Evolutionary conservation across 1,140 invertebrate species (phyloP), one percentile per base, ranked within the genome.

Genomic region (Notospermus geniculatus): DNA sequence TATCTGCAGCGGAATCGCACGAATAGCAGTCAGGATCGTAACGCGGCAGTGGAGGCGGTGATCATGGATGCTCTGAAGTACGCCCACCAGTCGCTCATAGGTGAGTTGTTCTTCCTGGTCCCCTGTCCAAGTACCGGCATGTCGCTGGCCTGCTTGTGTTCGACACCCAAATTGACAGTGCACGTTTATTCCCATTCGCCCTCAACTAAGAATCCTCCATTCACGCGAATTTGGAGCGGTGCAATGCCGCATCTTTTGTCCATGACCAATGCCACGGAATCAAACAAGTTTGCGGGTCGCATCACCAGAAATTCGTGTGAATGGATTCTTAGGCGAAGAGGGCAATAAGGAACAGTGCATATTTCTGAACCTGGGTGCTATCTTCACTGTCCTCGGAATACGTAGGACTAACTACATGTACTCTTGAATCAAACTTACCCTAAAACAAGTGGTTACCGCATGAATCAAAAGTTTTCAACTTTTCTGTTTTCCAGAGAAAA

Each of bases 51-150:
- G 25, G 71, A 79, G 46, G 75, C 74, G 69, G 77, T 80, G 22
- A 68, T 80, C 13, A 78, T 77, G 77, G 79, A 80, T 70, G 77
- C 77, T 25, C 63, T 80, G 13, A 70, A 73, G 46, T 76, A 74
- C 62, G 78, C 78, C 55, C 79, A 80, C 59, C 69, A 70, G 54
- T 74, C 73, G 46, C 65, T 80, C 36, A 79, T 80, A 59, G 77
- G 77, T 78, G 61, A 77, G 76, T 67, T 52, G 11, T 17, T 22
- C 22, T 23, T 53, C n/a, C n/a, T n/a, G n/a, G n/a, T n/a, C 9
- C 43, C 43, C 43, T 19, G 43, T 46, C 43, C 43, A 46, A 23
- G n/a, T 23, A n/a, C 23, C 9, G 43, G 43, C 23, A n/a, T 46
- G 9, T n/a, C 23, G 43, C 43, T 46, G 43, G 23, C 23, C 43